Base-by-base conservation (phyloP, 1,140 invertebrate genomes). In the Aphelinus certus region DNA sequence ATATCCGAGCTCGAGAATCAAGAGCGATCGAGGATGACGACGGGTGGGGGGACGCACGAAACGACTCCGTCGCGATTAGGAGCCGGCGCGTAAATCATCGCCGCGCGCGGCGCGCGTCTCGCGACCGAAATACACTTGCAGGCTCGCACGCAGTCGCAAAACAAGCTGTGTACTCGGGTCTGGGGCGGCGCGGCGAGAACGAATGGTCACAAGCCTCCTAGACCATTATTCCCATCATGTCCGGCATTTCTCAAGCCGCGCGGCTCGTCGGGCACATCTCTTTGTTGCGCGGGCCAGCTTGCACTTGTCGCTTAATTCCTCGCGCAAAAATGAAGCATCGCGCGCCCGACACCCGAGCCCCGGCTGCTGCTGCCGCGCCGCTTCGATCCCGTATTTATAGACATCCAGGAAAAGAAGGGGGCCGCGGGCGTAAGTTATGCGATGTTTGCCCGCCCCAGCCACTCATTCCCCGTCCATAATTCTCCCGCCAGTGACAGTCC, bases 341-440 rank as follows among this genome's bases (percentile, higher is more conserved):
- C 26, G 26, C 26, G 57, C n/a, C 48, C 45, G 9, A 4, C 62
- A 58, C 48, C 7, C 2, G 26, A 49, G 65, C 26, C 26, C 26
- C 26, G 26, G 26, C 26, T 26, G 26, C 26, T 26, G 26, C 26
- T 26, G 26, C 26, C 26, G 26, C 26, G 26, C 26, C 26, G 63
- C 57, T 81, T 81, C 79, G 78, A 83, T 83, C 77, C 61, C 76
- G 79, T 83, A 83, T 83, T 83, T 82, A 83, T 83, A 83, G 82
- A 83, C 78, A 83, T 82, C 82, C 78, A 81, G 79, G 80, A 81
- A 80, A 81, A 85, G 81, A 80, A 81, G 82, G 76, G 78, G 51
- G 51, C 9, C 9, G 51, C 4, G 51, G 51, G 51, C 65, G 77
- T 83, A 83, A 83, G 81, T 83, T 83, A 83, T 83, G 80, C 81